A percentile compares a stretch with the other conserved stretches of the same genome.
These are phyloP conservation scores for Aquatica leii DNA, from an alignment of 2,888 invertebrate species.

Conservation along the genomic window DNA sequence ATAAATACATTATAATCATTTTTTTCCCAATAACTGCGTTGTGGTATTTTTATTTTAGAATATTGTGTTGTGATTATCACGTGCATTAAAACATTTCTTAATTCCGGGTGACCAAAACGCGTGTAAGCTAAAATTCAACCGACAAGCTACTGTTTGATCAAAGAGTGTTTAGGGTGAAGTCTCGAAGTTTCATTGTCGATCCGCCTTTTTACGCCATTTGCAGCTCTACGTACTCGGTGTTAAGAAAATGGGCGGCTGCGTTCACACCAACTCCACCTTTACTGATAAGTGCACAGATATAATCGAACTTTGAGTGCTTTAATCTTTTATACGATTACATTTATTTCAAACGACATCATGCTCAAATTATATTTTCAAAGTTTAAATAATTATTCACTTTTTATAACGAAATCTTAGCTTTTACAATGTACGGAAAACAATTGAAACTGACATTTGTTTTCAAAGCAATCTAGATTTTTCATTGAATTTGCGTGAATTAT, in stretches of 20 bases:
- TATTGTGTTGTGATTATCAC: conserved; percentile 14
- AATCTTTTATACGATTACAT: conserved; percentile 5
- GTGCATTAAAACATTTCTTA: conserved; percentile 26
- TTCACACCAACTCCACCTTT: conserved; percentile 30
- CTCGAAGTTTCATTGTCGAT: conserved; percentile 31
- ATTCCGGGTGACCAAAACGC: conserved; percentile 40
- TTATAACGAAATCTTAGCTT: too few species aligned
- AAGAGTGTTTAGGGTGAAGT: conserved; percentile 50
- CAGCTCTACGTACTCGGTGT: conserved; percentile 22
- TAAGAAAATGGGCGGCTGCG: conserved; percentile 30
- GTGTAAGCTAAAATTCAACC: conserved; percentile 52
- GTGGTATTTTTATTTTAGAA: too few species aligned
- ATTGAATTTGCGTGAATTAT: too few species aligned
- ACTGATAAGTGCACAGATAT: conserved; percentile 33
- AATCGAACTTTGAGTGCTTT: conserved; percentile 25
- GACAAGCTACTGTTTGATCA: conserved; percentile 56
- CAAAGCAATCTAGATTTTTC: too few species aligned
- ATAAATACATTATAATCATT: too few species aligned
- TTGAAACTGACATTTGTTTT: too few species aligned
- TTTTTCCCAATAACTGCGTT: too few species aligned
- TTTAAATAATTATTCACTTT: too few species aligned
- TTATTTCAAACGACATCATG: too few species aligned
- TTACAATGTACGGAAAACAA: too few species aligned
- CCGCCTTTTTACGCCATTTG: conserved; percentile 39
- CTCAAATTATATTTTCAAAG: too few species aligned